Base-by-base conservation (phyloP, 1,140 invertebrate species). In the Hyles euphorbiae region DNA sequence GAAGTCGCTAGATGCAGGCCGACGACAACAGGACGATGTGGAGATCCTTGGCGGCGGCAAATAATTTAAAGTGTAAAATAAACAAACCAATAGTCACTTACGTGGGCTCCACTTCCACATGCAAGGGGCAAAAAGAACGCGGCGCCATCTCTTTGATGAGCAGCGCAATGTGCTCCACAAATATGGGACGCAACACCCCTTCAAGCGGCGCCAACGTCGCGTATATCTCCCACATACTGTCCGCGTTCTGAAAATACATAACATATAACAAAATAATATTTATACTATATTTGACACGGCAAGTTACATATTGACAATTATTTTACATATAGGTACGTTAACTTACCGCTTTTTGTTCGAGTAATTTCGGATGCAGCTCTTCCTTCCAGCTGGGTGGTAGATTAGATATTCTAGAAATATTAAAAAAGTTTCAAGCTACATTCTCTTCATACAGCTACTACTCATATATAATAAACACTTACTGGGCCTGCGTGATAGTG, bases 171-270 rank as follows among this genome's bases (percentile, higher is more conserved):
- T 74, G 68, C 3, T 81, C 70, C 8, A 86, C 10, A 7, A 78
- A 49, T 7, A 34, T 52, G 3, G 80, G 74, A 32, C 70, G 76
- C 11, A 87, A 0, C 4, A 80, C 62, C 0, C 55, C 74, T 40
- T 87, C 83, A 5, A 87, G 54, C 0, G 81, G 77, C 9, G 79
- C 80, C 4, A 84, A 48, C 0, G 74, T 78, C 5, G 69, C 79
- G 57, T 74, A 82, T 33, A 87, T 68, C 54, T 87, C 83, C 83
- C 80, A 84, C 72, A 82, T 78, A 3, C 52, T 72, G 54, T 79
- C 77, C 1, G 50, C 22, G 9, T 53, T 54, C 72, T 83, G 59
- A n/a, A 52, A 9, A 48, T 8, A 56, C 9, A 48, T 47, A 3
- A 54, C 43, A 33, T 51, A 58, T 43, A 22, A 22, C 22, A 22